These are phyloP conservation scores for Vulpes vulpes DNA, from an alignment of 2,113 vertebrate genomes.

Conservation along the genomic window DNA sequence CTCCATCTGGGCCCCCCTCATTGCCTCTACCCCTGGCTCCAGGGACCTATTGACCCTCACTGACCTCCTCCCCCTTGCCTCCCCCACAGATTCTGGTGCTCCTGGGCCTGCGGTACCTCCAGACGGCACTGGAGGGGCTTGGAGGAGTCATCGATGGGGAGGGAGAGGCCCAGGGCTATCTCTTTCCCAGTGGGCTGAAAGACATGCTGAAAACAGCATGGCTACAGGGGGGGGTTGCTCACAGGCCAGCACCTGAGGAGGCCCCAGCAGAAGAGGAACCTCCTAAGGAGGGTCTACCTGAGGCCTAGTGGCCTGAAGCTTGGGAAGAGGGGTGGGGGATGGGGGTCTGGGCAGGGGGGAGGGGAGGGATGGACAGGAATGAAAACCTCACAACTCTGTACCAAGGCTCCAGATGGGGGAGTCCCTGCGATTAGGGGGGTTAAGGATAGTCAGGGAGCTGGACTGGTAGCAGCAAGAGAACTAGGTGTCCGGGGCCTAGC, in stretches of 20 bases:
- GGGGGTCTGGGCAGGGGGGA: too few species aligned
- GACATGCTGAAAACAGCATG: conserved; percentile 86
- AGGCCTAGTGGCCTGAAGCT: conserved; percentile 53
- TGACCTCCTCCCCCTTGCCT: background rate
- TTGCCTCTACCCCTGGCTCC: background rate
- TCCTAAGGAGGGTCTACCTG: conserved; percentile 41
- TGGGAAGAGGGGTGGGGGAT: too few species aligned
- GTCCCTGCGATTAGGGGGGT: background rate
- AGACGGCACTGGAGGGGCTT: conserved; percentile 91
- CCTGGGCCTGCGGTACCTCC: conserved; percentile 91
- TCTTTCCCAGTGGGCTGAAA: conserved; percentile 90
- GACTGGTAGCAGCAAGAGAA: background rate
- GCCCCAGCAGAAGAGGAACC: conserved; percentile 20
- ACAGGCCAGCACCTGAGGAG: conserved; percentile 54
- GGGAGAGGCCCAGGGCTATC: conserved; percentile 90
- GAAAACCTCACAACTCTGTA: background rate
- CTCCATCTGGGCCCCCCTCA: background rate
- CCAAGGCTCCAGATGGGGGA: background rate
- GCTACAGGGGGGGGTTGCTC: conserved; percentile 68
- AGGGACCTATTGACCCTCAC: background rate
- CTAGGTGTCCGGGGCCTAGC: background rate
- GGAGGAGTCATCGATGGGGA: conserved; percentile 88
- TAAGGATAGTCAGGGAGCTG: background rate
- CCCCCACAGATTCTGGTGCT: conserved; percentile 87
- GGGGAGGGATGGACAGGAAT: background rate